Percentiles rank a stretch among this genome's conserved stretches.
These are phyloP conservation scores for Pseudopleuronectes americanus DNA, from an alignment of 2,797 vertebrate species.

Conservation along the genomic window DNA sequence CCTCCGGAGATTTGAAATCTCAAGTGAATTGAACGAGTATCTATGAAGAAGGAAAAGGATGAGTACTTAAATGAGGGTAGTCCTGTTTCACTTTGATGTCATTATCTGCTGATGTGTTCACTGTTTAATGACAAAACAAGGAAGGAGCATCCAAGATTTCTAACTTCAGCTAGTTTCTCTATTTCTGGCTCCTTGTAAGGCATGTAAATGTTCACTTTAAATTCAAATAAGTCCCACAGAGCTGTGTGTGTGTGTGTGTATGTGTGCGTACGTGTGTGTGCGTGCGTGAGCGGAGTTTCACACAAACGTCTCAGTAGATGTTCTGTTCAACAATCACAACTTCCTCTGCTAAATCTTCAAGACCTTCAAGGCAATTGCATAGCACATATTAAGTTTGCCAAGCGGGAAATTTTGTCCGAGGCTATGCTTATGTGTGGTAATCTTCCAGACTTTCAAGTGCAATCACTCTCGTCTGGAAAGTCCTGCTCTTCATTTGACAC, in stretches of 20 bases:
- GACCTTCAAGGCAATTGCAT: slow-evolving; percentile 74
- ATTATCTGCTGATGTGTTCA: slow-evolving; percentile 41
- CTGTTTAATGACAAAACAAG: slow-evolving; percentile 53
- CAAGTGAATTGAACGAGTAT: slow-evolving; percentile 13
- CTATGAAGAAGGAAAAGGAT: slow-evolving; percentile 26
- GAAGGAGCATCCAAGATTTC: slow-evolving; percentile 33
- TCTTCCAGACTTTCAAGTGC: slow-evolving; percentile 79
- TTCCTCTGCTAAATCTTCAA: slow-evolving; percentile 68
- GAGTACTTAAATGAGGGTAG: slow-evolving; percentile 11
- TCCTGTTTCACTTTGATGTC: slow-evolving; percentile 40
- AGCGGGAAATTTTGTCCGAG: slow-evolving; percentile 73
- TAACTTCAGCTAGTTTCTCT: slow-evolving; percentile 28
- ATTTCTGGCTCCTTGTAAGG: background rate
- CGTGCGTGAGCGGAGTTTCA: slow-evolving; percentile 25
- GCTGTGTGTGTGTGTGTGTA: background rate
- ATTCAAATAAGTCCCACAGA: slow-evolving; percentile 53
- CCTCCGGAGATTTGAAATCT: slow-evolving; percentile 56
- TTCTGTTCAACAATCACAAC: slow-evolving; percentile 62
- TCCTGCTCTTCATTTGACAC: slow-evolving; percentile 74
- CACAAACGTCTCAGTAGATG: slow-evolving; percentile 50
- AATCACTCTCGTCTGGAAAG: slow-evolving; percentile 69
- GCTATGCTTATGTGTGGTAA: slow-evolving; percentile 78
- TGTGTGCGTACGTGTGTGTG: too few species aligned
- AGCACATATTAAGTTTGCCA: slow-evolving; percentile 77
- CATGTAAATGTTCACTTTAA: slow-evolving; percentile 33